Evolutionary conservation across 2,797 vertebrate species (phyloP), one percentile per base, ranked within the genome.

Genomic region (Psittacula derbiana): DNA sequence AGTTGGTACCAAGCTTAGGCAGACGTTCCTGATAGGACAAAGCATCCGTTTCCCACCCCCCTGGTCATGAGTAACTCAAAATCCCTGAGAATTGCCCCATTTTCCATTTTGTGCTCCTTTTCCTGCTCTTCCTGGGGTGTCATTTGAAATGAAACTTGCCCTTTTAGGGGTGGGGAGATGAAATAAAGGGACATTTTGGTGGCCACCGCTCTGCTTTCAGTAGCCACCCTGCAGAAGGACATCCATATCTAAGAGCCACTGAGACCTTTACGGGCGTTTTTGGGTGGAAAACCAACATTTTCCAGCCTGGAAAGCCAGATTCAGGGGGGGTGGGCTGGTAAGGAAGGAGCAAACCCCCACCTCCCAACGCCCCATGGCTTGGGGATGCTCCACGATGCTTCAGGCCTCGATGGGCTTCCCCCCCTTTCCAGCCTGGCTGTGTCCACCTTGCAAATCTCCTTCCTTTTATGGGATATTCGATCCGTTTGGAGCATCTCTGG

Each of bases 361-460:
- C 16, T n/a, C 64, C 67, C 2, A 0, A 3, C 5, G 4, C 31
- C 6, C 57, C 8, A 0, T 0, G 7, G 12, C n/a, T 1, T 1
- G 16, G 7, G 27, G 61, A 74, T 8, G 58, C 57, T 75, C 58
- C 44, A 4, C 2, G 1, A 7, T 2, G 15, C 75, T 11, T 25
- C 41, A 15, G 60, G 13, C 25, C 73, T 21, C 6, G 3, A 14
- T 6, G 38, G 10, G 30, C 8, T 75, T 55, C 21, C 8, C 4
- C 47, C 16, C 20, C 9, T 3, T 3, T 24, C 21, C n/a, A 33
- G 9, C 55, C n/a, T 33, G 6, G n/a, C 47, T 3, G 1, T 10
- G 2, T 62, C 78, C 61, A 20, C 72, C 78, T 64, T 64, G 61
- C 91, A 78, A 85, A 80, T 78, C 65, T 76, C 65, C 12, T 7